phyloP scores from a whole-genome alignment of 2,113 vertebrate genomes.

The Pelvicachromis taeniatus region DNA sequence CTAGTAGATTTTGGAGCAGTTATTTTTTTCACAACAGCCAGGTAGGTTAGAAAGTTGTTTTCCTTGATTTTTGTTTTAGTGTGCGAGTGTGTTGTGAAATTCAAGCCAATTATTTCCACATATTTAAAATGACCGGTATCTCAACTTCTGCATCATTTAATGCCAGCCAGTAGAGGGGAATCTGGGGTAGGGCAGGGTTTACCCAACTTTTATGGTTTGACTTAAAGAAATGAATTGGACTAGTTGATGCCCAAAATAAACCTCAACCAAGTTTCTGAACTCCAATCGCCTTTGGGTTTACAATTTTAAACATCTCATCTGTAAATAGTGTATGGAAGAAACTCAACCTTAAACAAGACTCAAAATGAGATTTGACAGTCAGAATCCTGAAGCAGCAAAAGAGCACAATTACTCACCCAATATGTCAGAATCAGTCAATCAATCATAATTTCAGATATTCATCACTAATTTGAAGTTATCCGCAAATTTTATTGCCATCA shows the following conservation, averaged over 20 bases:
- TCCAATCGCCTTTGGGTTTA: not conserved
- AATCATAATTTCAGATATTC: not conserved
- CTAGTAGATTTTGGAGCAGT: not conserved
- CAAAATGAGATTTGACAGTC: not conserved
- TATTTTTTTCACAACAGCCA: not conserved
- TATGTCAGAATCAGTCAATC: not conserved
- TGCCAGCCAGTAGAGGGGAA: not conserved
- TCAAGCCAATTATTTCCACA: not conserved
- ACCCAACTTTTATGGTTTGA: not conserved
- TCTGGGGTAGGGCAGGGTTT: not conserved
- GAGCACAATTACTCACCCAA: not conserved
- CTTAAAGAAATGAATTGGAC: too few species aligned
- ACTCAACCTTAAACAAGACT: not conserved
- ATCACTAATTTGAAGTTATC: not conserved
- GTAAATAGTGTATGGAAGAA: not conserved
- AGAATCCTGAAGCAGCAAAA: not conserved
- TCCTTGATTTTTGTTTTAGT: not conserved
- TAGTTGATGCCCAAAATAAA: too few species aligned
- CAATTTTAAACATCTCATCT: not conserved
- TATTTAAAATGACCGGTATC: not conserved
- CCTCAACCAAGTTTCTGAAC: too few species aligned
- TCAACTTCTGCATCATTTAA: not conserved
- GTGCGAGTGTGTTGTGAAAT: not conserved
- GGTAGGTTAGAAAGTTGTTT: not conserved
- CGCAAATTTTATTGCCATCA: not conserved